Evolutionary conservation across 2,113 vertebrate genomes (phyloP), one percentile per base, ranked within the genome.

Genomic region (Spheniscus mendiculus): DNA sequence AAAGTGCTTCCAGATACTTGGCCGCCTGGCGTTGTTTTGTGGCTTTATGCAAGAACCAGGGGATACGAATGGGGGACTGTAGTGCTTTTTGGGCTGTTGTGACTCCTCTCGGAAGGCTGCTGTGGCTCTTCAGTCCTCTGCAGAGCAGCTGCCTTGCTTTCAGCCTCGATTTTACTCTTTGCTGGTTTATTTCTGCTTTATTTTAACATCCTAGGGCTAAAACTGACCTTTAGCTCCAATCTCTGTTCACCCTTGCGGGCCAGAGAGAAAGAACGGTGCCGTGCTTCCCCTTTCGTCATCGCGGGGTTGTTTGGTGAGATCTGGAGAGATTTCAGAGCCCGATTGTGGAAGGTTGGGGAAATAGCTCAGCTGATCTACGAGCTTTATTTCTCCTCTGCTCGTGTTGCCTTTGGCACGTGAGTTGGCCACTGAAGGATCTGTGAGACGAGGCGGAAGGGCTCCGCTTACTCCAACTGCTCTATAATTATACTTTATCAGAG

Each of bases 321-420:
- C 25, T 2, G 36, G 18, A 27, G 55, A 20, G 8, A 22, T 12
- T 12, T 9, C 30, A 4, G 40, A 36, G 38, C 52, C 36, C 3
- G 38, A 1, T 16, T 7, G 47, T 16, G 47, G 19, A 15, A 22
- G 59, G 32, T 4, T 12, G 67, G 44, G 77, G 32, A 26, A 13
- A 8, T 4, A 2, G 32, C 29, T 23, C 4, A 2, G 32, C 29
- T 23, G 27, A 6, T 1, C 10, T 6, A 2, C 0, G 4, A 23
- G 74, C 23, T 40, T 34, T 1, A 1, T 9, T 32, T 25, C 58
- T 63, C 16, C 52, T 44, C 8, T 20, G 17, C 62, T 42, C 0
- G 0, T 2, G 9, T 47, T 59, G 70, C 40, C 63, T 49, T 50
- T 36, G 65, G 89, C 44, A 12, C 3, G 1, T 4, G 32, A n/a